phyloP scores from a whole-genome alignment of 2,113 vertebrate species.

The Sylvicapra grimmia region DNA sequence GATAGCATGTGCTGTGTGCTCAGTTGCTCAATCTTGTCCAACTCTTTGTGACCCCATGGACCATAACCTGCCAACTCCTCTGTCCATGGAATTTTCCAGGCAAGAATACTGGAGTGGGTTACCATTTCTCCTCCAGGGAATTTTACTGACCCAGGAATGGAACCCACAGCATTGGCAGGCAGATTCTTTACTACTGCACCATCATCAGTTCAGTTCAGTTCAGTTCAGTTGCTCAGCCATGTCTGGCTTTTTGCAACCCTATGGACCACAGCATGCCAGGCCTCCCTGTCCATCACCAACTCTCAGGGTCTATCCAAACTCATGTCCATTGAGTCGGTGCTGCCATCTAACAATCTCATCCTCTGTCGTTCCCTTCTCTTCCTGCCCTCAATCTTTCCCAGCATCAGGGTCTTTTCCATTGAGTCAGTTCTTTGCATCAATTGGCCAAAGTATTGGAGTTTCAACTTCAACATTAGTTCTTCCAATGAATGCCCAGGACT shows the following conservation, averaged over 20 bases:
- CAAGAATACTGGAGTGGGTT: background rate
- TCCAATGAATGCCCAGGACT: background rate
- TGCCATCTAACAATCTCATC: background rate
- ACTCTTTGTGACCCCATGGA: background rate
- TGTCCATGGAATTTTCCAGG: background rate
- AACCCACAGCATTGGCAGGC: background rate
- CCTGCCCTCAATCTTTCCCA: background rate
- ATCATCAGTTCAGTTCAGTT: background rate
- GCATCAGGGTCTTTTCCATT: background rate
- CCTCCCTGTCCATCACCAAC: background rate
- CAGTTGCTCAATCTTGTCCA: background rate
- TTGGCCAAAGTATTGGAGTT: background rate
- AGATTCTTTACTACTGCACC: background rate
- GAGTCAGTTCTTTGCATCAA: background rate
- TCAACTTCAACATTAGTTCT: background rate
- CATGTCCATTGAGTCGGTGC: background rate
- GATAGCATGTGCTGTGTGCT: background rate
- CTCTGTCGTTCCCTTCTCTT: background rate
- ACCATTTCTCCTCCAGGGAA: background rate
- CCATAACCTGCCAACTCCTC: background rate
- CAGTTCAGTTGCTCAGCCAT: background rate
- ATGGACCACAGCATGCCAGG: background rate
- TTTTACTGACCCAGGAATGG: background rate
- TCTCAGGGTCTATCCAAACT: background rate
- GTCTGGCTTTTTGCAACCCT: rapidly evolving